Base-by-base conservation (phyloP, 2,797 vertebrate genomes). In the Chanos chanos region DNA sequence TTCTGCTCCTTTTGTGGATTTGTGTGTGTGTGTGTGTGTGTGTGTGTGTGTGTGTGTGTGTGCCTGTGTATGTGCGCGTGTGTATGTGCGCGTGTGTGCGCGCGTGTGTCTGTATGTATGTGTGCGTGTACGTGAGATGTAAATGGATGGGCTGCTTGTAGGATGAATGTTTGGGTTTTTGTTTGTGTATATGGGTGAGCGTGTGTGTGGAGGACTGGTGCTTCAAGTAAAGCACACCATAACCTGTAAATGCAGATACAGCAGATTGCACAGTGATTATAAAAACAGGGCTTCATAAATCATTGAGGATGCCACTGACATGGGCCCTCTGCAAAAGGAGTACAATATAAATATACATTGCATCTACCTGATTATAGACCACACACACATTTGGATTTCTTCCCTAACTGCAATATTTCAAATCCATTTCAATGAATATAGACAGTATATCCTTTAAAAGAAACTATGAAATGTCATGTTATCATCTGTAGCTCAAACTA, bases 1-100 rank as follows among this genome's bases (percentile, higher is more conserved):
- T 83, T 81, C 84, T 78, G 13, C 16, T 21, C 31, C 76, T 81
- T 74, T 70, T 57, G 36, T 64, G 69, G 36, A 75, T 86, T 87
- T 88, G 83, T 84, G 64, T 62, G 55, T 70, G 72, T 8, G 67
- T 57, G 81, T 76, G 81, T 74, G 73, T 75, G 71, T 68, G 75
- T 37, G 56, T 71, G 33, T 2, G 7, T 25, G 27, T 18, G 59
- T 47, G 27, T 39, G 53, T 71, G 77, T 80, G 77, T 70, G 65
- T 76, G 74, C 73, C 77, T 24, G 63, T 74, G 85, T n/a, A 86
- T 87, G 75, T 83, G 83, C 84, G 85, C 77, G n/a, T n/a, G n/a
- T n/a, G n/a, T n/a, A n/a, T n/a, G n/a, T n/a, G n/a, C n/a, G n/a
- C 85, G 76, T 81, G 76, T 7, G 33, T 22, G 36, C 15, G 4